Base-by-base conservation (phyloP, 1,140 invertebrate species). In the Caerostris darwini region DNA sequence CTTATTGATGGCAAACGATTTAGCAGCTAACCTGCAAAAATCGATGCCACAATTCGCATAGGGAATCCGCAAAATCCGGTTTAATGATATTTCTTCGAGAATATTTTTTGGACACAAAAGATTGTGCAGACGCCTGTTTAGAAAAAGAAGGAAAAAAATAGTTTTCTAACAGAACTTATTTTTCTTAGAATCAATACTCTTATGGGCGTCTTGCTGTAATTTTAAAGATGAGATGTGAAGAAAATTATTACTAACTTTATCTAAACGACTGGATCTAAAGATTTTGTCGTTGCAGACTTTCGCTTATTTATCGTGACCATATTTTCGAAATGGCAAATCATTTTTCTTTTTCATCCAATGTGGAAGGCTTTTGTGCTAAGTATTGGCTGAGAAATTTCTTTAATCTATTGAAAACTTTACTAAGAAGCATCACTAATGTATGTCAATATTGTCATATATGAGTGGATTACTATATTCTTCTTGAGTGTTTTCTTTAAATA, bases 11-110 rank as follows among this genome's bases (percentile, higher is more conserved):
- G 87, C n/a, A 8, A 53, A 12, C 53, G 34, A 59, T 56, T 87
- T 87, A 17, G 82, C 56, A 17, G 82, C 82, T n/a, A 81, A 81
- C 77, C 53, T 81, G 10, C 54, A 85, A 85, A 89, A 67, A 85
- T 85, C 82, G 14, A 85, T 85, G 10, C 54, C 14, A 14, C 7
- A 58, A 57, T 58, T 56, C 82, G 57, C 34, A 77, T 50, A 53
- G 10, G 61, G 61, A 67, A 67, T 67, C 61, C 61, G n/a, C 61
- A 67, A 34, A 53, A 50, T 77, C 34, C 71, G 10, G 12, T 12
- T 77, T 77, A 77, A 77, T 50, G 69, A 77, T 77, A 77, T 77
- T 53, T 77, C 71, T 77, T 77, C 19, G 8, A 34, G 34, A 50
- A 53, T 77, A 12, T 50, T 77, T 71, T 77, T 77, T 12, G 10